Percentiles rank a stretch among this genome's conserved stretches.
These are phyloP conservation scores for Tipula unca DNA, from an alignment of 2,888 invertebrate species.

Conservation along the genomic window DNA sequence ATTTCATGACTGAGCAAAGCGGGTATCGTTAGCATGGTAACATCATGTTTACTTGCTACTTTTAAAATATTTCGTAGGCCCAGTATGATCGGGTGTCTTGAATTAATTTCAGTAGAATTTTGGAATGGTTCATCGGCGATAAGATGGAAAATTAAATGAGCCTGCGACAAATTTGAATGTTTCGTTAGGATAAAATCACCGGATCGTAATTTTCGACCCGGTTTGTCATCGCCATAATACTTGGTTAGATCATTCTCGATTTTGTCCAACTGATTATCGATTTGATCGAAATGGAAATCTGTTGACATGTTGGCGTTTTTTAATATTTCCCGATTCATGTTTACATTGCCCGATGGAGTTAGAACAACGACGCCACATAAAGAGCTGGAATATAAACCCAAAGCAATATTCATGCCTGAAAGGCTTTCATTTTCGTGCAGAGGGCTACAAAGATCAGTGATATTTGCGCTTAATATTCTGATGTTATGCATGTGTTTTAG, in stretches of 20 bases:
- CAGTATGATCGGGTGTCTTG: constrained; percentile 89
- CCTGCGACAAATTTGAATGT: constrained; percentile 90
- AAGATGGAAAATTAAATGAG: constrained; percentile 93
- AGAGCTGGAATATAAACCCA: constrained; percentile 88
- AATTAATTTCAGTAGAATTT: constrained; percentile 77
- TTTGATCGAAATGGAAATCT: constrained; percentile 82
- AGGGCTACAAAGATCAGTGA: constrained; percentile 67
- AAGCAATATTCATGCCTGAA: constrained; percentile 72
- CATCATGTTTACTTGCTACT: constrained; percentile 89
- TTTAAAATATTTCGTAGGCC: constrained; percentile 92
- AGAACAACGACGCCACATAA: constrained; percentile 81
- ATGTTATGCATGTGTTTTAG: constrained; percentile 98
- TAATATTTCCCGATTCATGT: constrained; percentile 38
- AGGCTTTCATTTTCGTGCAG: constrained; percentile 43
- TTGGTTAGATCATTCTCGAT: constrained; percentile 49
- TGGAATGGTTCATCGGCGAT: constrained; percentile 71
- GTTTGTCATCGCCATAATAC: constrained; percentile 30
- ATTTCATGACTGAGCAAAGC: constrained; percentile 87
- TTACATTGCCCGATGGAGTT: constrained; percentile 42
- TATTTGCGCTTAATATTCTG: constrained; percentile 76
- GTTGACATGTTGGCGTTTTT: constrained; percentile 54
- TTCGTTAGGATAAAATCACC: constrained; percentile 80
- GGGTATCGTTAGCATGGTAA: constrained; percentile 88
- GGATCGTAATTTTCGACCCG: constrained; percentile 50
- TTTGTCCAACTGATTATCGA: constrained; percentile 76